phyloP scores from a whole-genome alignment of 2,113 vertebrate genomes.

The Tringa solitaria region DNA sequence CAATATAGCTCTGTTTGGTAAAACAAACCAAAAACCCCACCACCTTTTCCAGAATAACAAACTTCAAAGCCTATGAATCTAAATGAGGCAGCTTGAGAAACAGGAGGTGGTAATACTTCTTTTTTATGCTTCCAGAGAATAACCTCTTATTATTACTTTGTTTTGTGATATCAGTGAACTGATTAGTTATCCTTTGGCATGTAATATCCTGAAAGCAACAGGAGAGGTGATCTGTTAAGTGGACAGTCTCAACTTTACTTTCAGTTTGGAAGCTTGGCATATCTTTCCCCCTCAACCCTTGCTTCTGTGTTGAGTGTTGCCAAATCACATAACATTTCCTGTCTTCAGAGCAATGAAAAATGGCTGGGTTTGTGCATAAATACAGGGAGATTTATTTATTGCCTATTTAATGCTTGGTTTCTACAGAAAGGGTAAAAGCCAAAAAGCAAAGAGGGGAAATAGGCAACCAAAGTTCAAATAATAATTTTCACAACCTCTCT shows the following conservation, averaged over 20 bases:
- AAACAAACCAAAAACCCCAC: neutral
- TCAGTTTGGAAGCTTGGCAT: neutral
- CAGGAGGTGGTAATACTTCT: neutral
- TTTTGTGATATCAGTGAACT: neutral
- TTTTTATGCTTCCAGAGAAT: neutral
- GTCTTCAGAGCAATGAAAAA: neutral
- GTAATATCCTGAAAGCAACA: neutral
- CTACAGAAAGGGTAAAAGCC: neutral
- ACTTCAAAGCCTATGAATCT: neutral
- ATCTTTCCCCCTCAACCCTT: accelerated
- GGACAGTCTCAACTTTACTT: neutral
- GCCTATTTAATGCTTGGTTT: neutral
- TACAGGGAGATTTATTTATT: neutral
- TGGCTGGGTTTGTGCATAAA: neutral
- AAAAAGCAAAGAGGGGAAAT: neutral
- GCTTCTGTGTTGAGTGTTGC: neutral
- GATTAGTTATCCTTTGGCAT: neutral
- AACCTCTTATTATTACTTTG: neutral
- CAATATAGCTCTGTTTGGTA: neutral
- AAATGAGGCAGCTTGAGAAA: neutral
- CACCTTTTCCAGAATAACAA: neutral
- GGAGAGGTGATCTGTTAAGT: neutral
- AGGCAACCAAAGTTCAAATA: neutral
- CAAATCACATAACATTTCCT: neutral
- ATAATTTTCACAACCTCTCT: neutral